Base-by-base conservation (phyloP, 2,113 vertebrate species). In the Climacteris rufus region DNA sequence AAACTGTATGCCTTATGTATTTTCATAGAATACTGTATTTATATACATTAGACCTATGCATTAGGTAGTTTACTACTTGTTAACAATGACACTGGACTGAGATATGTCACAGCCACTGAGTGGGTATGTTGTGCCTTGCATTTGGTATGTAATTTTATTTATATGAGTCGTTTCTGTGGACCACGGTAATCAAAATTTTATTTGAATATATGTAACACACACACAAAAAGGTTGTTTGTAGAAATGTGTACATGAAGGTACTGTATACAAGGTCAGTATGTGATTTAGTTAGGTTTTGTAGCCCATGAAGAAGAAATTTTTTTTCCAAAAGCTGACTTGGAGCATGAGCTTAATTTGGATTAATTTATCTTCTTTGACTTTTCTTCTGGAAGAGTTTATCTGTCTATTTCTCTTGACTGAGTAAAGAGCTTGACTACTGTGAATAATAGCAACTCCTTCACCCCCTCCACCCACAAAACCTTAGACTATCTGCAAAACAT, bases 301-400 rank as follows among this genome's bases (percentile, higher is more conserved):
- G 49, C 14, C 31, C 33, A 30, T 3, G 7, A 85, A 60, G 44
- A 47, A 50, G 87, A 39, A 3, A 40, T 21, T 45, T 82, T 87
- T 83, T 83, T 85, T 77, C 39, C 31, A 71, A 39, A 83, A 70
- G 39, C 54, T 86, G n/a, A 33, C 52, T 86, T 89, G 71, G 28
- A 86, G 23, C 0, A 0, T 39, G 28, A 85, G 12, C 24, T 61
- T 81, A 66, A 86, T 95, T 89, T 77, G 17, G 21, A 66, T 83
- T 30, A 89, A 81, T 93, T 77, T 83, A 66, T 24, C 30, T 95
- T 90, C 35, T 94, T 68, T 94, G 71, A 50, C 64, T 93, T 85
- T 18, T 83, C 68, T 86, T 95, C 42, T 95, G 86, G 68, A 93
- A 78, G 56, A 83, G 24, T 39, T 81, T 92, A 45, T 76, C 61